These are phyloP conservation scores for Blastobasis lacticolella DNA, from an alignment of 2,888 invertebrate species.

Conservation along the genomic window DNA sequence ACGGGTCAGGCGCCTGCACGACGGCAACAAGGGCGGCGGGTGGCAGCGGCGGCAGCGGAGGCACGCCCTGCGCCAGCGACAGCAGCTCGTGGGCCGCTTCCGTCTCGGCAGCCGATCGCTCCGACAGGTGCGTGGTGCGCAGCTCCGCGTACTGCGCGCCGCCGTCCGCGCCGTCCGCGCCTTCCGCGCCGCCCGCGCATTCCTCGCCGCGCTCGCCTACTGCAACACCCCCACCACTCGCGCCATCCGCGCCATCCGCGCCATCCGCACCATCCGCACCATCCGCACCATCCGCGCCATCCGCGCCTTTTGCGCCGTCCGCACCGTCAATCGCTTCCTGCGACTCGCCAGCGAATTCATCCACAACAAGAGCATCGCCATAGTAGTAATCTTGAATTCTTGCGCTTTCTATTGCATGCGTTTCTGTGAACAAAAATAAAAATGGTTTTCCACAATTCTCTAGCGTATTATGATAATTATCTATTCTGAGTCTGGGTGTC, in stretches of 20 bases:
- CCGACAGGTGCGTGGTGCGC: slow-evolving; percentile 51
- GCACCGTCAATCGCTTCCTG: too few species aligned
- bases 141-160: slow-evolving; percentile 49
- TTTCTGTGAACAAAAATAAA: too few species aligned
- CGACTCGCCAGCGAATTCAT: too few species aligned
- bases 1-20: slow-evolving; percentile 45
- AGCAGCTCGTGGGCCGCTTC: slow-evolving; percentile 90
- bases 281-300: neutral
- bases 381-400: too few species aligned
- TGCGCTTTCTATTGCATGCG: too few species aligned
- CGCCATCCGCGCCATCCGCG: slow-evolving; percentile 2
- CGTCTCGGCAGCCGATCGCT: slow-evolving; percentile 86
- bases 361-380: too few species aligned
- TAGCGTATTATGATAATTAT: too few species aligned
- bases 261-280: neutral
- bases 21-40: slow-evolving; percentile 74
- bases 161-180: slow-evolving; percentile 21
- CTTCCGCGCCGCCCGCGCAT: too few species aligned
- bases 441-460: too few species aligned
- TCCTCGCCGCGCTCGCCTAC: slow-evolving; percentile 1
- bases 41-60: slow-evolving; percentile 82
- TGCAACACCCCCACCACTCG: too few species aligned
- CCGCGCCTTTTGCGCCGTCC: neutral
- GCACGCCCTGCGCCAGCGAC: slow-evolving; percentile 83
- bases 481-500: too few species aligned